Base-by-base conservation (phyloP, 2,113 vertebrate genomes). In the Fukomys damarensis region DNA sequence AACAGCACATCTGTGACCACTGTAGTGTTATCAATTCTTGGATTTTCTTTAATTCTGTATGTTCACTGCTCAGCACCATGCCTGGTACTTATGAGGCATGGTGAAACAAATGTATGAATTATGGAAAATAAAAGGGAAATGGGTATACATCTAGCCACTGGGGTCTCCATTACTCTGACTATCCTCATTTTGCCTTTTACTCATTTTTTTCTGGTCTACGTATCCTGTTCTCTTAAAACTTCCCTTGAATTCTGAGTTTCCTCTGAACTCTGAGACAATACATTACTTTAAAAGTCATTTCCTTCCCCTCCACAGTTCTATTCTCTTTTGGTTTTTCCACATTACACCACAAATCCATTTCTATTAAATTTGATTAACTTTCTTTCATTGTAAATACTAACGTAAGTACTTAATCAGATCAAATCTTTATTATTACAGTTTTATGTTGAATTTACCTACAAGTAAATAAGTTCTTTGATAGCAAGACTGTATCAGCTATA, bases 141-240 rank as follows among this genome's bases (percentile, higher is more conserved):
- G 2, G 16, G 9, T 4, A 28, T 83, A 10, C 2, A n/a, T 38
- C 12, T 28, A 26, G 30, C 5, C 8, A 16, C 17, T 1, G 4
- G 3, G 1, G 0, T 85, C 43, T 41, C 32, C 0, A 5, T 74
- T 56, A 32, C 7, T 65, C 12, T 81, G 30, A 46, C 10, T 46
- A 5, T 2, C n/a, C 6, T 13, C 22, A 0, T 2, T 91, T 66
- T 9, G 32, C 26, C 41, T 86, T 38, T 20, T 65, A 2, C 59
- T 80, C 81, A 16, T 76, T 90, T 81, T 49, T 58, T 82, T 74
- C 56, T 66, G 0, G 3, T 41, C 59, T 83, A 24, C 30, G 38
- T 4, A 59, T 80, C 43, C 30, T 76, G 30, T 0, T 30, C 24
- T 77, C 86, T 76, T n/a, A 11, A 74, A 54, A 46, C 17, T 72